phyloP scores from a whole-genome alignment of 2,113 vertebrate species.

The Pseudopodoces humilis region DNA sequence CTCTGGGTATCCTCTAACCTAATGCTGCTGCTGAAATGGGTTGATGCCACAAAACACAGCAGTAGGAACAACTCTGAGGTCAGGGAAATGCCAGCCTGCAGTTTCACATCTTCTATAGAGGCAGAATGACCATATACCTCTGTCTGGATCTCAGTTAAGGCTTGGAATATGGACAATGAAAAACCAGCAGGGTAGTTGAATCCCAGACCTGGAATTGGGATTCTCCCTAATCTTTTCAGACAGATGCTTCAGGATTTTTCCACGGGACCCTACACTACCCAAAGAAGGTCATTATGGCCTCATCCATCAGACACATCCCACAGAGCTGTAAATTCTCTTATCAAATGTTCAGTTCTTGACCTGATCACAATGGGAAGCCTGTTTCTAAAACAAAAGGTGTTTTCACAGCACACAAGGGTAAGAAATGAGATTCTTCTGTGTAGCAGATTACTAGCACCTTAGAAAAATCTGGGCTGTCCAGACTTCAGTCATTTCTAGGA shows the following conservation, averaged over 20 bases:
- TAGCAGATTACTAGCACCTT: not conserved
- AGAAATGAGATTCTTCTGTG: not conserved
- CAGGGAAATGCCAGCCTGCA: not conserved
- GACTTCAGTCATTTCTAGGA: not conserved
- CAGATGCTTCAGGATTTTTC: not conserved
- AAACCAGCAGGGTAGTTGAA: not conserved
- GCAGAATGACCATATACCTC: not conserved
- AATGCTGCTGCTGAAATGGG: not conserved
- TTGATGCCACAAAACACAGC: not conserved
- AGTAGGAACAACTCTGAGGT: not conserved
- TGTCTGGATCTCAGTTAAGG: not conserved
- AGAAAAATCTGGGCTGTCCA: not conserved
- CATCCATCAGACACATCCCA: not conserved
- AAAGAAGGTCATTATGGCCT: not conserved
- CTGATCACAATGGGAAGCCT: not conserved
- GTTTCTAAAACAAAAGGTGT: not conserved
- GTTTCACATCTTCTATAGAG: not conserved
- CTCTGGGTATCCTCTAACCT: not conserved
- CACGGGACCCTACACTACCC: not conserved
- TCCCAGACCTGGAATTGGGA: not conserved
- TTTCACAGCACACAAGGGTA: not conserved
- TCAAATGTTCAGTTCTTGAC: not conserved
- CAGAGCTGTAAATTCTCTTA: not conserved
- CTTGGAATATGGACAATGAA: not conserved
- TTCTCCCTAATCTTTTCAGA: not conserved